Conservation (phyloP, 2,888 invertebrate species). For the Portevinia maculata region DNA sequence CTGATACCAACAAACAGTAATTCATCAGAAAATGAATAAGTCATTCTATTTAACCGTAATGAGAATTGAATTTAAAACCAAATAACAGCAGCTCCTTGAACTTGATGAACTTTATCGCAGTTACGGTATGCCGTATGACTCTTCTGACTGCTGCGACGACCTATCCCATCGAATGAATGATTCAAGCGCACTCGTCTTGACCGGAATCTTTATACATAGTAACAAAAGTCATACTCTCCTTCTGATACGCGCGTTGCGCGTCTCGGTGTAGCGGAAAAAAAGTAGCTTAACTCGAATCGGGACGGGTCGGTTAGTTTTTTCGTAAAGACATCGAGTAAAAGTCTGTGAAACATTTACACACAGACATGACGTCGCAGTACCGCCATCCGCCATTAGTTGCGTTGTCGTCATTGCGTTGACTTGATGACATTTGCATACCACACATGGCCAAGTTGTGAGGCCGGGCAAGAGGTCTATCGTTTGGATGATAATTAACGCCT, state of each 20-base stretch:
- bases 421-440: constrained; percentile 46
- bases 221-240: too few species aligned
- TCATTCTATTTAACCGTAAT: neutral
- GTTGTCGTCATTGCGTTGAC: neutral
- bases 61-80: constrained; percentile 18
- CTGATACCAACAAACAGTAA: neutral
- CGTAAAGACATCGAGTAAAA: constrained; percentile 26
- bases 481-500: constrained; percentile 48
- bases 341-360: constrained; percentile 23
- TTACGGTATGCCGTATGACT: neutral
- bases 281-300: neutral
- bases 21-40: neutral
- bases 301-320: neutral
- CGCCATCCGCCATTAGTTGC: neutral
- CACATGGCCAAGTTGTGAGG: constrained; percentile 4
- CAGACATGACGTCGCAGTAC: constrained; percentile 9
- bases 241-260: too few species aligned
- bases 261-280: too few species aligned
- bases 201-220: neutral
- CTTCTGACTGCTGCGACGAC: neutral
- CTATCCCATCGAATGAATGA: constrained; percentile 7
- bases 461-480: constrained; percentile 26
- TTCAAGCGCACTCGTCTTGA: constrained; percentile 1
- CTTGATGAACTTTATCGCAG: constrained; percentile 30
- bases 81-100: constrained; percentile 24